phyloP scores from a whole-genome alignment of 2,113 vertebrate species.

The Python bivittatus region DNA sequence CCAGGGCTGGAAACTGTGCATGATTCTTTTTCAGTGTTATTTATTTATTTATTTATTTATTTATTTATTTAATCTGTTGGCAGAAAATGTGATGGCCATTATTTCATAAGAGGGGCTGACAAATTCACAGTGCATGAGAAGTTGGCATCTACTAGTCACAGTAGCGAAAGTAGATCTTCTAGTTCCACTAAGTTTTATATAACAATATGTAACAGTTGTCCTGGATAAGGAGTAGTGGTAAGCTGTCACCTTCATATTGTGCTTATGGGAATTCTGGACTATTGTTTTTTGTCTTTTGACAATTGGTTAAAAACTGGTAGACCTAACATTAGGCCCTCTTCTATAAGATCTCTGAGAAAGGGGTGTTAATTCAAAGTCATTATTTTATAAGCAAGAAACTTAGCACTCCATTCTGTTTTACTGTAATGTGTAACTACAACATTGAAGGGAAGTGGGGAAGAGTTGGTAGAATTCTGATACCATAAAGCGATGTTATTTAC shows the following conservation, averaged over 20 bases:
- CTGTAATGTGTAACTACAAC: neutral
- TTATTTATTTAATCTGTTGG: neutral
- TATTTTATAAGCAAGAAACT: neutral
- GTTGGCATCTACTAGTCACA: neutral
- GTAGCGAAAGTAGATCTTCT: neutral
- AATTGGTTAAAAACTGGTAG: neutral
- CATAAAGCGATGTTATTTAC: neutral
- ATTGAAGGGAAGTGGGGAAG: neutral
- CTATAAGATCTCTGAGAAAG: neutral
- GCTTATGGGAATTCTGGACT: neutral
- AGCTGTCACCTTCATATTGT: neutral
- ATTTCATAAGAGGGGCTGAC: neutral
- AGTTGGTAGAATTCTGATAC: neutral
- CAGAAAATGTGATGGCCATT: neutral
- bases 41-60: neutral
- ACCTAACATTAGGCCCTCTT: neutral
- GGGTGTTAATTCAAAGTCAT: neutral
- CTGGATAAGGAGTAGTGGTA: neutral
- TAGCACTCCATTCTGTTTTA: neutral
- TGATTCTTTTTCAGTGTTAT: neutral
- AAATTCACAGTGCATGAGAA: neutral
- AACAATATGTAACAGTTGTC: neutral
- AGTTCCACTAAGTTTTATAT: neutral
- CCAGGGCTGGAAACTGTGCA: neutral
- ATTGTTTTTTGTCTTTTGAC: neutral